Conservation (phyloP, 2,797 vertebrate species). For the Enteromius radiatus region DNA sequence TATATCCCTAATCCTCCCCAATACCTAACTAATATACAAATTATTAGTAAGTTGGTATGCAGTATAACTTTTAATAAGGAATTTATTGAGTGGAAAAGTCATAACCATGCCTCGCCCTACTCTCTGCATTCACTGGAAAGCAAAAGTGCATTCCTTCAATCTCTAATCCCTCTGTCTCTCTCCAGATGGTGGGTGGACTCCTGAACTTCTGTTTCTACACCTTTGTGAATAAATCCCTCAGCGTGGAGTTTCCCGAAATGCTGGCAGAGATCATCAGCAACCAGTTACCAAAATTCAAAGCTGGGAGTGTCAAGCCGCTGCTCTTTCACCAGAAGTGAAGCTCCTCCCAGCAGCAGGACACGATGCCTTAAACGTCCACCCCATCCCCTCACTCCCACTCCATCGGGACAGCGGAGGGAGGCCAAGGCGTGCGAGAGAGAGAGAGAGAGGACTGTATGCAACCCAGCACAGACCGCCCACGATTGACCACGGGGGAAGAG, state of each 20-base stretch:
- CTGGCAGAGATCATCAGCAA: slow-evolving; percentile 99
- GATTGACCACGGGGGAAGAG: slow-evolving; percentile 33
- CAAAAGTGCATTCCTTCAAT: slow-evolving; percentile 6
- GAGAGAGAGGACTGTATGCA: slow-evolving; percentile 64
- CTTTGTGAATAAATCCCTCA: slow-evolving; percentile 95
- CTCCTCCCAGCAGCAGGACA: slow-evolving; percentile 68
- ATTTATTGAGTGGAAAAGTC: no score
- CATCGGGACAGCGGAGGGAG: slow-evolving; percentile 28
- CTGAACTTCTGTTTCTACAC: slow-evolving; percentile 98
- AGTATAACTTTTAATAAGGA: no score
- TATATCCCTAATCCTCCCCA: no score
- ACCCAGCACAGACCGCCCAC: slow-evolving; percentile 45
- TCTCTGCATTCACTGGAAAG: not conserved
- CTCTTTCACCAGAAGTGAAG: slow-evolving; percentile 99
- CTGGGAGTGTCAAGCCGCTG: slow-evolving; percentile 95
- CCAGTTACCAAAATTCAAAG: slow-evolving; percentile 99
- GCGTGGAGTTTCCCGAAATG: slow-evolving; percentile 99
- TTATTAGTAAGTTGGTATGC: no score
- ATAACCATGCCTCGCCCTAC: not conserved
- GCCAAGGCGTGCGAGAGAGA: slow-evolving; percentile 26
- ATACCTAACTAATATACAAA: no score
- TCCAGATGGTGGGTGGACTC: slow-evolving; percentile 92
- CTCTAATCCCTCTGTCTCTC: slow-evolving; percentile 56
- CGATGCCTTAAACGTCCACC: slow-evolving; percentile 89
- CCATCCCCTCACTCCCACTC: slow-evolving; percentile 60